Percentiles rank a stretch among this genome's conserved stretches.
Conservation (phyloP, 2,888 invertebrate species). For the Glaucopsyche alexis region DNA sequence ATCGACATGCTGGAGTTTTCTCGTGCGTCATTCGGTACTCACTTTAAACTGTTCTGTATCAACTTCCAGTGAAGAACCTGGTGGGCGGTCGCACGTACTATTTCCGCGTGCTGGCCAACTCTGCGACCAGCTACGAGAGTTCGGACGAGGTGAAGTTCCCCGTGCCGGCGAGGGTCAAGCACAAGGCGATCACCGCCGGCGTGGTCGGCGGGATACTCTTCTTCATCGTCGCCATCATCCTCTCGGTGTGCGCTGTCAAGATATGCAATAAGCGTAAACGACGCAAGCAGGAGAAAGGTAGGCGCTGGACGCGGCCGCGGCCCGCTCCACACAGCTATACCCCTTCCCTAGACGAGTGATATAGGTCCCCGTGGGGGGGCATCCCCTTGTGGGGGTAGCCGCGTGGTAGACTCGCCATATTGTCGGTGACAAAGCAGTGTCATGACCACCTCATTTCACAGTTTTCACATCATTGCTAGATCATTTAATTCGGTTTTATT, state of each 20-base stretch:
- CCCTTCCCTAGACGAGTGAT: conserved; percentile 28
- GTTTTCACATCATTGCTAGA: not conserved
- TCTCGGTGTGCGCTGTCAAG: conserved; percentile 98
- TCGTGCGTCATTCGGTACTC: not conserved
- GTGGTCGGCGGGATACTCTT: conserved; percentile 98
- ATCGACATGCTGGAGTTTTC: not conserved
- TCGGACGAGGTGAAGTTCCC: conserved; percentile 94
- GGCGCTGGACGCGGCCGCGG: conserved; percentile 56
- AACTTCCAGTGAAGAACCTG: conserved; percentile 89
- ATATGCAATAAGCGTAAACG: conserved; percentile 98
- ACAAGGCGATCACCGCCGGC: conserved; percentile 97
- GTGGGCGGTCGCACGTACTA: conserved; percentile 95
- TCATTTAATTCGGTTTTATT: not conserved
- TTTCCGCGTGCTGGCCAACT: conserved; percentile 94
- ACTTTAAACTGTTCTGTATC: conserved; percentile 33
- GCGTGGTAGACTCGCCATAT: conserved; percentile 48
- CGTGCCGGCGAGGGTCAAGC: conserved; percentile 94
- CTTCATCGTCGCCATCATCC: conserved; percentile 97
- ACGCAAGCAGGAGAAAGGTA: conserved; percentile 99
- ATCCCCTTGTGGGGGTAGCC: not conserved
- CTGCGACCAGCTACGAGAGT: conserved; percentile 90
- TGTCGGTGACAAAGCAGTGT: conserved; percentile 59
- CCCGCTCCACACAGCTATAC: conserved; percentile 47
- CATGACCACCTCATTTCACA: conserved; percentile 1
- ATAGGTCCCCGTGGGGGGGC: not conserved